Evolutionary conservation across 2,113 vertebrate genomes (phyloP), one percentile per base, ranked within the genome.

Genomic region (Procavia capensis): DNA sequence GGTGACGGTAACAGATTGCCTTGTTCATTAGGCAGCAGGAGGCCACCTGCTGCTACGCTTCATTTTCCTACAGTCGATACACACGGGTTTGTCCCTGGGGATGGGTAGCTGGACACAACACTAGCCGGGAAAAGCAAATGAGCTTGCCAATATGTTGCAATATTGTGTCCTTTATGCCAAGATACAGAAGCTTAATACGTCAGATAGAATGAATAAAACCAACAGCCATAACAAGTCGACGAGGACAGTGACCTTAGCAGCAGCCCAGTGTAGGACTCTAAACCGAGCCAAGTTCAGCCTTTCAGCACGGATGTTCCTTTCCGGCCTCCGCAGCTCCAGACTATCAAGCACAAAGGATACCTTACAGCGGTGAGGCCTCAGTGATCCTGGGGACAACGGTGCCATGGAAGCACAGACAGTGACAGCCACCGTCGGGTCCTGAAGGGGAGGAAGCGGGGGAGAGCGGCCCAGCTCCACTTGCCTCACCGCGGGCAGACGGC

Each of bases 1-100:
- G 97, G 99, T 99, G 99, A 99, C 99, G 96, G 99, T 99, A 99
- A 99, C 99, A 99, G 99, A 99, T 99, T 99, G 99, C 99, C 98
- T 98, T 99, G 99, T 99, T 99, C 99, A 99, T 99, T 99, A 99
- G 99, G 99, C 99, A 98, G 99, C 99, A 99, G 99, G 99, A 99
- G 99, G 99, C 99, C 99, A 99, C 99, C 99, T 99, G 99, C 99
- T 99, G 99, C 99, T 99, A 99, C 97, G 99, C 98, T 99, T 99
- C 98, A 98, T 98, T 99, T 98, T 99, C 99, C 98, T 98, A 98
- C 99, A 97, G 98, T 99, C 99, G 98, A 99, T 97, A 98, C 98
- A 99, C 99, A 99, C 99, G 99, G 99, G 99, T 98, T 98, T 98
- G 98, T 99, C 99, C 99, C 99, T 97, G 88, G 99, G 99, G 99